Percentiles rank a stretch among this genome's conserved stretches.
phyloP scores from a whole-genome alignment of 2,888 invertebrate genomes.

The Torymus aiolomorphi region DNA sequence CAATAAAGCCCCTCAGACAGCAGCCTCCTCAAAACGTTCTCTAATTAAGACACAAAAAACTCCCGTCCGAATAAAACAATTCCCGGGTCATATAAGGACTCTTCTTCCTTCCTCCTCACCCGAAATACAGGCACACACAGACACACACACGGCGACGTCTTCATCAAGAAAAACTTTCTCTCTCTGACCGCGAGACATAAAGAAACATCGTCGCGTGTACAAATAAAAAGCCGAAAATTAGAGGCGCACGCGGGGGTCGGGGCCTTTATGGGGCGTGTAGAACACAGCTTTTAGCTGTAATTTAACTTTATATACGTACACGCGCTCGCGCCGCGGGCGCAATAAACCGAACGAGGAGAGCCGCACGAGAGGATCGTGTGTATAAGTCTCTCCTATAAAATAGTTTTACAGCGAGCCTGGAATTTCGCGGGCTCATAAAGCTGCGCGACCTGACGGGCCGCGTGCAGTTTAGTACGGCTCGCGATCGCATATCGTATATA shows the following conservation, averaged over 20 bases:
- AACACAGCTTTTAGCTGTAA: constrained; percentile 72
- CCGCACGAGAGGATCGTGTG: neutral
- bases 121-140: too few species aligned
- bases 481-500: too few species aligned
- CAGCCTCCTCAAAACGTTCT: too few species aligned
- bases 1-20: too few species aligned
- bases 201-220: constrained; percentile 47
- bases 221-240: constrained; percentile 57
- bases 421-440: constrained; percentile 74
- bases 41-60: neutral
- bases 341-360: constrained; percentile 51
- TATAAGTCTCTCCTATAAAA: constrained; percentile 70
- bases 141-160: neutral
- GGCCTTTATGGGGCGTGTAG: constrained; percentile 66
- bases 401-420: constrained; percentile 73
- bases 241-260: constrained; percentile 29
- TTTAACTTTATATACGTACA: constrained; percentile 65
- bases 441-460: constrained; percentile 56
- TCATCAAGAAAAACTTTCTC: constrained; percentile 25
- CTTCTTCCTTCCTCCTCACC: too few species aligned
- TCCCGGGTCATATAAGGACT: too few species aligned
- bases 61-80: too few species aligned
- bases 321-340: constrained; percentile 24
- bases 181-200: constrained; percentile 24
- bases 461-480: constrained; percentile 18